Evolutionary conservation across 2,888 invertebrate species (phyloP).

Genomic region (Melinaea marsaeus): DNA sequence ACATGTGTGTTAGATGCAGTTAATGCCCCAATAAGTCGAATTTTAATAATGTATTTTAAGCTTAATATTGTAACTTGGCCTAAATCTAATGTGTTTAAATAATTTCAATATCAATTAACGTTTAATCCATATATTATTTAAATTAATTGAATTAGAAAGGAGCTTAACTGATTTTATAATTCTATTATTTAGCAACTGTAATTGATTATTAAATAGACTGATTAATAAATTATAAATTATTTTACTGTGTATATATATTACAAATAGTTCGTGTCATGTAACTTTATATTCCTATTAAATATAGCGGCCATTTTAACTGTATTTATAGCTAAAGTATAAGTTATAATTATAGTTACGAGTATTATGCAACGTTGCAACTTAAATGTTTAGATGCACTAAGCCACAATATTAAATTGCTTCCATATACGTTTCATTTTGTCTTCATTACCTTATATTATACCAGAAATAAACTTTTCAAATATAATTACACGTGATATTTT

Average conservation of each 20-base stretch:
- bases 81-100: not conserved
- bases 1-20: not conserved
- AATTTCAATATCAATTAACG: not conserved
- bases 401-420: not conserved
- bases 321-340: not conserved
- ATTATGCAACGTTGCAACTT: not conserved
- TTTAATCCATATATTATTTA: not conserved
- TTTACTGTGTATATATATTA: conserved; percentile 47
- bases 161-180: conserved; percentile 26
- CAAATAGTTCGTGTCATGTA: conserved; percentile 13
- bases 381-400: not conserved
- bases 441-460: too few species aligned
- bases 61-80: conserved; percentile 11
- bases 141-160: conserved; percentile 13
- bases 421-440: not conserved
- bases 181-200: conserved; percentile 37
- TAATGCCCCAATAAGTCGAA: not conserved
- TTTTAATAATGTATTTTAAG: conserved; percentile 4
- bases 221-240: conserved; percentile 52
- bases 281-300: conserved; percentile 27
- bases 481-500: too few species aligned
- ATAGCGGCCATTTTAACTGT: conserved; percentile 5
- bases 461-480: too few species aligned
- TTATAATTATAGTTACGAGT: not conserved
- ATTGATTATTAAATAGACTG: conserved; percentile 60